Percentiles rank a stretch among this genome's conserved stretches.
phyloP scores from a whole-genome alignment of 2,888 invertebrate genomes.

The Epirrhoe tristata region DNA sequence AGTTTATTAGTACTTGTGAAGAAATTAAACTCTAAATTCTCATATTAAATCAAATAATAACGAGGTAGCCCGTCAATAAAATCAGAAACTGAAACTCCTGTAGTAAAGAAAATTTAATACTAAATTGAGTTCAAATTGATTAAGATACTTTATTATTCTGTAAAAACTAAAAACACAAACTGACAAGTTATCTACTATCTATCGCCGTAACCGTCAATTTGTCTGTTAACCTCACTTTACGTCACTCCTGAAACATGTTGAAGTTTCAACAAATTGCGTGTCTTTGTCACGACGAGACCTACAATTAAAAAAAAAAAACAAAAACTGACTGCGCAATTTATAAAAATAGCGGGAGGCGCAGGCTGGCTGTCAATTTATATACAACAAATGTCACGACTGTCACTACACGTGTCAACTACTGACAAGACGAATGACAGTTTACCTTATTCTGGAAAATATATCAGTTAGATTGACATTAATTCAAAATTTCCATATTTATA shows the following conservation, averaged over 20 bases:
- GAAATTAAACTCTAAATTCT: too few relatives aligned
- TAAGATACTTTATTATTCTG: too few relatives aligned
- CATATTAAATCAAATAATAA: too few relatives aligned
- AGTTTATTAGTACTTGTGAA: not conserved
- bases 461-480: conserved; percentile 32
- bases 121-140: too few relatives aligned
- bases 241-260: conserved; percentile 12
- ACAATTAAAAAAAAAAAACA: conserved; percentile 10
- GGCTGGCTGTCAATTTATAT: conserved; percentile 25
- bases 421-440: conserved; percentile 28
- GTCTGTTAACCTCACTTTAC: conserved; percentile 6
- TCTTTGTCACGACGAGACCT: conserved; percentile 10
- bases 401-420: conserved; percentile 26
- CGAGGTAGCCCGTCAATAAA: too few relatives aligned
- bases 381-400: conserved; percentile 31
- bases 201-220: conserved; percentile 7
- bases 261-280: conserved; percentile 23
- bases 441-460: conserved; percentile 31
- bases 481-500: conserved; percentile 29
- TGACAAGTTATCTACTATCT: conserved; percentile 5
- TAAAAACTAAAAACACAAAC: not conserved
- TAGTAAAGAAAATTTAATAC: too few relatives aligned
- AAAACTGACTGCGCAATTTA: not conserved
- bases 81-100: too few relatives aligned
- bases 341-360: conserved; percentile 9